These are phyloP conservation scores for Cynopterus brachyotis DNA, from an alignment of 2,113 vertebrate genomes.

Conservation along the genomic window DNA sequence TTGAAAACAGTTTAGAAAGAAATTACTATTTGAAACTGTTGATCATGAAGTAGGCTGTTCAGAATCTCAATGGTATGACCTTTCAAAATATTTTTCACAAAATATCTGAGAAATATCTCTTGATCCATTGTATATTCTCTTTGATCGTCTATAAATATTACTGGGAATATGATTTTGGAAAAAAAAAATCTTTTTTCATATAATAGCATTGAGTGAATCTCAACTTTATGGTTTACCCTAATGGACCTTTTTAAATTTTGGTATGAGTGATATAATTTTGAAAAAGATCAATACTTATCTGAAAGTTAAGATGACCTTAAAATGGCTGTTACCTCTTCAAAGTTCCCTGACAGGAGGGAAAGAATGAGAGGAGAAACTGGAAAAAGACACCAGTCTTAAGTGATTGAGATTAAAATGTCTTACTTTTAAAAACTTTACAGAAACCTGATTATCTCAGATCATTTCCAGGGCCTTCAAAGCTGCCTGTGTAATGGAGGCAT, in stretches of 20 bases:
- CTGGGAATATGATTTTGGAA: not conserved
- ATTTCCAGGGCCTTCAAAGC: not conserved
- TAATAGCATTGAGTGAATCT: not conserved
- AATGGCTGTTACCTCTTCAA: not conserved
- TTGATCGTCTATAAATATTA: not conserved
- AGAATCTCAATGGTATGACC: not conserved
- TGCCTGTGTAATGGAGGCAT: not conserved
- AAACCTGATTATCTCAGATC: not conserved
- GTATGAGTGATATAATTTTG: not conserved
- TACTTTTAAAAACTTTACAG: not conserved
- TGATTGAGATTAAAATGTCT: not conserved
- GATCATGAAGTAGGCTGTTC: not conserved
- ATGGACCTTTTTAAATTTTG: constrained; percentile 13
- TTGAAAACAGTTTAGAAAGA: not conserved
- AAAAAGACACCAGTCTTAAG: not conserved
- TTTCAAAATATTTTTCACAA: not conserved
- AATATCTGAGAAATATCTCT: constrained; percentile 12
- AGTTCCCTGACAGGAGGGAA: not conserved
- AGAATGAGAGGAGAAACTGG: not conserved
- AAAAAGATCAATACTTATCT: not conserved
- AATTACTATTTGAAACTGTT: not conserved
- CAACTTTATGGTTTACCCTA: not conserved
- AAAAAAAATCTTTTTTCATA: not conserved
- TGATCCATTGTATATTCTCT: not conserved
- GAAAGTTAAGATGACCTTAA: not conserved